phyloP scores from a whole-genome alignment of 2,888 invertebrate species.

The Anthrax anthrax region DNA sequence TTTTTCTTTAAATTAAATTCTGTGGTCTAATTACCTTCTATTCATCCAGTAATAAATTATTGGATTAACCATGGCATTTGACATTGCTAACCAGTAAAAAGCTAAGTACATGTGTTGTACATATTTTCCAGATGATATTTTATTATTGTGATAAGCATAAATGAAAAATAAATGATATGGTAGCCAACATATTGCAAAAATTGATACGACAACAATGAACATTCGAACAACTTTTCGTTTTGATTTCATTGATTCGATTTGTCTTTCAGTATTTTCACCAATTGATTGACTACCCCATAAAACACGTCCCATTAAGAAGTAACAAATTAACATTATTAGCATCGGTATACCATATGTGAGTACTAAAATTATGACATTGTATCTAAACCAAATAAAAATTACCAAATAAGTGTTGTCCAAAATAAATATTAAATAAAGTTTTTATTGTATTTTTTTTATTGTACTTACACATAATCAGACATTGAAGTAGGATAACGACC shows the following conservation, averaged over 20 bases:
- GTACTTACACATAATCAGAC: constrained; percentile 51
- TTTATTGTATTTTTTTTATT: too few species aligned
- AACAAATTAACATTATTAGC: constrained; percentile 69
- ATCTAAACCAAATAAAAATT: constrained; percentile 40
- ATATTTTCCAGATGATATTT: constrained; percentile 56
- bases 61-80: constrained; percentile 85
- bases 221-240: constrained; percentile 70
- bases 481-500: constrained; percentile 56
- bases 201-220: constrained; percentile 74
- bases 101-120: constrained; percentile 67
- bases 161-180: constrained; percentile 82
- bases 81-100: constrained; percentile 86
- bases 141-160: constrained; percentile 44
- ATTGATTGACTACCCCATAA: constrained; percentile 78
- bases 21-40: constrained; percentile 58
- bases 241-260: constrained; percentile 67
- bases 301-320: constrained; percentile 68
- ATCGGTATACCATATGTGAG: constrained; percentile 78
- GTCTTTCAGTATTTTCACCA: constrained; percentile 73
- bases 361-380: constrained; percentile 67
- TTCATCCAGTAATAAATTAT: constrained; percentile 92
- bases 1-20: too few species aligned
- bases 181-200: constrained; percentile 79
- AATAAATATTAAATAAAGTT: too few species aligned
- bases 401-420: background rate